These are phyloP conservation scores for Podiceps cristatus DNA, from an alignment of 2,113 vertebrate genomes.

Conservation along the genomic window DNA sequence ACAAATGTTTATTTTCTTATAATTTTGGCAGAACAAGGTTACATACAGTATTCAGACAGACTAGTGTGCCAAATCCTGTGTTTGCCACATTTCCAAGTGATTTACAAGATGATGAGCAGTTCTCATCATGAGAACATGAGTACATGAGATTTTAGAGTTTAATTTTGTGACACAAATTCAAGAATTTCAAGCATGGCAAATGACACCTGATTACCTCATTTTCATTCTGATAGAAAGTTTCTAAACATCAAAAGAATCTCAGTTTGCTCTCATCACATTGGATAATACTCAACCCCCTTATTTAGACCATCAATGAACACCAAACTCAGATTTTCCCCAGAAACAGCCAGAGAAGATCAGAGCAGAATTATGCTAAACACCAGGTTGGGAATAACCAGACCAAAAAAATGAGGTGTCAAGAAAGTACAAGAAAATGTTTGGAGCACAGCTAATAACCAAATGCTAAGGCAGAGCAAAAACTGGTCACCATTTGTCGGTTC, in stretches of 20 bases:
- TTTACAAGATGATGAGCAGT: not conserved
- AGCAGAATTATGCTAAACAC: not conserved
- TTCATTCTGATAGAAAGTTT: not conserved
- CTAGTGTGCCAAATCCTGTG: not conserved
- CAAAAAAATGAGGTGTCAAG: not conserved
- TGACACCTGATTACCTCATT: not conserved
- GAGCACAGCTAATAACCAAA: not conserved
- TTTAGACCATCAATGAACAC: not conserved
- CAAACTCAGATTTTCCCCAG: not conserved
- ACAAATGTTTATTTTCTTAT: not conserved
- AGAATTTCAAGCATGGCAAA: not conserved
- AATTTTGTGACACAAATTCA: not conserved
- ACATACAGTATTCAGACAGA: not conserved
- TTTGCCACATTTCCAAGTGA: not conserved
- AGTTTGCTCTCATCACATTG: not conserved
- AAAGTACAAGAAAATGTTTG: not conserved
- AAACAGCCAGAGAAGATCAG: not conserved
- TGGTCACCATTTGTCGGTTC: not conserved
- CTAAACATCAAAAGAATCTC: not conserved
- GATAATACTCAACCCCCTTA: not conserved
- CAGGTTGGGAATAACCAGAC: not conserved
- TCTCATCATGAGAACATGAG: not conserved
- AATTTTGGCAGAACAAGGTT: not conserved
- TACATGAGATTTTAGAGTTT: not conserved
- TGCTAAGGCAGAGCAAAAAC: not conserved